These are phyloP conservation scores for Scaptomyza montana DNA, from an alignment of 1,140 invertebrate genomes.

Conservation along the genomic window DNA sequence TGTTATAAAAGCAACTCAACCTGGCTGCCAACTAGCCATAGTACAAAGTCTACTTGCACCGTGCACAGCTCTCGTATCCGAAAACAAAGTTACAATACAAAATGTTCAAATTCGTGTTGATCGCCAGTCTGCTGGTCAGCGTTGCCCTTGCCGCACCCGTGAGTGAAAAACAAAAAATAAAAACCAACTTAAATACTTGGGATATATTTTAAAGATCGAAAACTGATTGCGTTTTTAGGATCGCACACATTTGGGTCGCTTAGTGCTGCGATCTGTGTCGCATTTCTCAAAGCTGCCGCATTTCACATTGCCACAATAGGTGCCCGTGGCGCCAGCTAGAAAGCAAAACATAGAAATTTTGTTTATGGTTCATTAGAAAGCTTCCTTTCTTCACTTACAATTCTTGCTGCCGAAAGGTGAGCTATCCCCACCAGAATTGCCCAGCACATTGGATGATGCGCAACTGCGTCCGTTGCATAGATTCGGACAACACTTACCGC, in stretches of 20 bases:
- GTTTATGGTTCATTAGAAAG: neutral
- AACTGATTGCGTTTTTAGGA: conserved; percentile 76
- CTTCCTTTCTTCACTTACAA: conserved; percentile 49
- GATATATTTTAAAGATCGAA: neutral
- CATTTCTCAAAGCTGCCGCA: conserved; percentile 88
- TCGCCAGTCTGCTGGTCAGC: conserved; percentile 72
- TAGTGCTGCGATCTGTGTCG: conserved; percentile 86
- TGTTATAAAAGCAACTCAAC: conserved; percentile 71
- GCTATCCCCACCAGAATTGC: conserved; percentile 59
- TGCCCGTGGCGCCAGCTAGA: conserved; percentile 85
- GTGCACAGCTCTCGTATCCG: conserved; percentile 61
- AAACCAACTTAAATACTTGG: neutral
- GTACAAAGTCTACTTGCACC: conserved; percentile 74
- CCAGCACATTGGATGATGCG: conserved; percentile 84
- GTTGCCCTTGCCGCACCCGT: conserved; percentile 65
- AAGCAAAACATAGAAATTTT: neutral
- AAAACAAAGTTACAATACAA: conserved; percentile 28
- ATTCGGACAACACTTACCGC: conserved; percentile 88
- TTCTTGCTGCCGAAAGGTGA: conserved; percentile 80
- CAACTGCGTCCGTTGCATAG: conserved; percentile 88
- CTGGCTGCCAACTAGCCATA: conserved; percentile 67
- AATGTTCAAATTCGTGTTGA: conserved; percentile 77
- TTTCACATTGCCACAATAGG: conserved; percentile 88
- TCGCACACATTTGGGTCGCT: conserved; percentile 87
- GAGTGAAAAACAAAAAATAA: conserved; percentile 56